phyloP scores from a whole-genome alignment of 2,113 vertebrate species.

The Chlorocebus sabaeus region DNA sequence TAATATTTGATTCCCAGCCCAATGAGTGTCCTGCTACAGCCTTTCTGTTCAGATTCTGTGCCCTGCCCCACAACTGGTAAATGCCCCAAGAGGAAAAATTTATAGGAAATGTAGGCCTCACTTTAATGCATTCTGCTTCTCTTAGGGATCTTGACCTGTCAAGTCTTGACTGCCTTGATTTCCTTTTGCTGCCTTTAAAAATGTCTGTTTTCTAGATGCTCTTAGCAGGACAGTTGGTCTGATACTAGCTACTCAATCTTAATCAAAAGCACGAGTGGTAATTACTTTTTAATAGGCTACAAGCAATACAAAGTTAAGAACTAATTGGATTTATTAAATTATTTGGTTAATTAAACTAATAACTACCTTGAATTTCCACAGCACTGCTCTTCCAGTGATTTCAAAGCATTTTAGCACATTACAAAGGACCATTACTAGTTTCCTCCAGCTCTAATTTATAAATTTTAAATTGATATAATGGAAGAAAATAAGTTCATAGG shows the following conservation, averaged over 20 bases:
- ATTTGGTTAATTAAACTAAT: conserved; percentile 71
- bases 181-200: conserved; percentile 7
- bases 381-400: conserved; percentile 37
- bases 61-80: not conserved
- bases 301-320: conserved; percentile 67
- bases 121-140: not conserved
- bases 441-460: conserved; percentile 4
- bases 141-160: not conserved
- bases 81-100: not conserved
- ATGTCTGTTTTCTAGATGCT: not conserved
- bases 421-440: conserved; percentile 1
- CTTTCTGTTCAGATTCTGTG: not conserved
- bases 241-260: conserved; percentile 44
- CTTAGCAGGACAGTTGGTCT: conserved; percentile 29
- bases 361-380: conserved; percentile 63
- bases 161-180: not conserved
- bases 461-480: not conserved
- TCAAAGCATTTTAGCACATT: not conserved
- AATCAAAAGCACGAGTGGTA: conserved; percentile 39
- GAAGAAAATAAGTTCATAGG: conserved; percentile 17
- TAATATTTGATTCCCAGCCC: not conserved
- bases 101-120: not conserved
- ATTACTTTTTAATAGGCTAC: conserved; percentile 71
- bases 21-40: not conserved
- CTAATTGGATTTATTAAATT: conserved; percentile 70